phyloP scores from a whole-genome alignment of 2,113 vertebrate genomes.

The Amphilophus citrinellus region DNA sequence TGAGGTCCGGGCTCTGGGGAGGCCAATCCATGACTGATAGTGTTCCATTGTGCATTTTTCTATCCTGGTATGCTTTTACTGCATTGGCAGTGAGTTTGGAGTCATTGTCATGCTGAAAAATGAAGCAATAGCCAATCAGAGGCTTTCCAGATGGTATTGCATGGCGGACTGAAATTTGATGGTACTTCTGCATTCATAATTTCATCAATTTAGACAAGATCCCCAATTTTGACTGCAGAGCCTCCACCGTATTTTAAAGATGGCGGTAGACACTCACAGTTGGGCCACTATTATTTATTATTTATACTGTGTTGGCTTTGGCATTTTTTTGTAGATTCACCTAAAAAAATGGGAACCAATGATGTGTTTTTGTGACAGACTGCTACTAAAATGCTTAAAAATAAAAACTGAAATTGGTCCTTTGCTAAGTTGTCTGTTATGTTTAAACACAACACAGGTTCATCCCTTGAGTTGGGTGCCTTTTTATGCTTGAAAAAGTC shows the following conservation, averaged over 20 bases:
- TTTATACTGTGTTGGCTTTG: too few species aligned
- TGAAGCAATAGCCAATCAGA: not conserved
- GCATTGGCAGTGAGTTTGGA: not conserved
- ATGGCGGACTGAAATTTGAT: not conserved
- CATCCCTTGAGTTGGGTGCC: too few species aligned
- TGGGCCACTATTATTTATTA: not conserved
- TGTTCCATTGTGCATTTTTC: not conserved
- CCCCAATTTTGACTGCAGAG: not conserved
- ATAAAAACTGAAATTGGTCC: too few species aligned
- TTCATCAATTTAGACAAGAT: not conserved
- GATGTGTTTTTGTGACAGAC: too few species aligned
- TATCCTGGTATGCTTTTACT: not conserved
- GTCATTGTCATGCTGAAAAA: not conserved
- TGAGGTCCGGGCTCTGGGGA: not conserved
- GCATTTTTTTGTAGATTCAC: not conserved
- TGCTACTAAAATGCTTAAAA: too few species aligned
- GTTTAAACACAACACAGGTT: too few species aligned
- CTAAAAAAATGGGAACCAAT: too few species aligned
- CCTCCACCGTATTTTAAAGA: not conserved
- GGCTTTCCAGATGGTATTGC: not conserved
- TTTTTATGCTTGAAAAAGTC: too few species aligned
- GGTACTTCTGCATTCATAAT: not conserved
- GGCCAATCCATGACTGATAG: not conserved
- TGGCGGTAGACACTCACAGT: not conserved
- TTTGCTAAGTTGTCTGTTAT: too few species aligned